Base-by-base conservation (phyloP, 1,140 invertebrate species). In the Papilio aristodemus region DNA sequence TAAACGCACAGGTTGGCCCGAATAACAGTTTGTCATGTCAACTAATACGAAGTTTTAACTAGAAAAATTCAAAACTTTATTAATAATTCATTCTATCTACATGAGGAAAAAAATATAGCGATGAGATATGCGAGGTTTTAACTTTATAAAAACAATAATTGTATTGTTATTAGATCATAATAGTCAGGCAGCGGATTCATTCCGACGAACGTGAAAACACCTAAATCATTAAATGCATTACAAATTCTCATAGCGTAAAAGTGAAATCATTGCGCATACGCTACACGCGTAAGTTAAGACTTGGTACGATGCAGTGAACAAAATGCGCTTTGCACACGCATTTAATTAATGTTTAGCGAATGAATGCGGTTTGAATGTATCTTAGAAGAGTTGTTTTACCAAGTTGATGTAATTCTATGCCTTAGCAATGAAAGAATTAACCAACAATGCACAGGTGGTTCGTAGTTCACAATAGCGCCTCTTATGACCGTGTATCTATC, bases 181-280 rank as follows among this genome's bases (percentile, higher is more conserved):
- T 25, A 54, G 9, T 54, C 19, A 22, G 19, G 19, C 9, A 1
- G 14, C 36, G 14, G n/a, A 37, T 7, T 8, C 32, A 62, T 38
- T 39, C 59, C 14, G 7, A 19, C 7, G 14, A 27, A 36, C 32
- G 9, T 38, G 59, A 62, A 37, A 62, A 38, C 36, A 36, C 57
- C 27, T 59, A 59, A 59, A 62, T 62, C 32, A 62, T 62, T 62
- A 37, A n/a, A 62, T 38, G 59, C 27, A 37, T 62, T 62, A 36
- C 32, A 37, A n/a, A 19, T 62, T 62, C 32, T 36, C 32, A 36
- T 62, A 62, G 59, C 32, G 59, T 62, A 62, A 38, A 62, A 62
- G 59, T 62, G 59, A 62, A 62, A 62, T 36, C 59, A 37, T 19
- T 62, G 59, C 59, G 19, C 19, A 1, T 58, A 32, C 57, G 25